Percentiles rank a stretch among this genome's conserved stretches.
These are phyloP conservation scores for Ephialtes manifestator DNA, from an alignment of 2,888 invertebrate genomes.

Conservation along the genomic window DNA sequence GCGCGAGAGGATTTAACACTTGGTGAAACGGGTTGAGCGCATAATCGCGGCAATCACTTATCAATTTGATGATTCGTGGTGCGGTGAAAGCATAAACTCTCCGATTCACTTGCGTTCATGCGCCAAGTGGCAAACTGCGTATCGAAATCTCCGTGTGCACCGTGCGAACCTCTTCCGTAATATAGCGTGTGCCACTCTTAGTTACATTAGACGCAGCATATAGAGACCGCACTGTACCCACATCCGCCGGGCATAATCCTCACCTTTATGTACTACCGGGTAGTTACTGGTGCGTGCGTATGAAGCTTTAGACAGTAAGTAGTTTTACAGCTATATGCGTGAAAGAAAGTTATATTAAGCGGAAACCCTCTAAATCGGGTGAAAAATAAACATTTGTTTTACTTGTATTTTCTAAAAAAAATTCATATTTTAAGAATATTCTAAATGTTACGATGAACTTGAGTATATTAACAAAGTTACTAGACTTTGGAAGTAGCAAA, in stretches of 20 bases:
- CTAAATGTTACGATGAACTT: too few species aligned
- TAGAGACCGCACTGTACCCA: constrained; percentile 37
- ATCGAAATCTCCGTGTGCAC: constrained; percentile 24
- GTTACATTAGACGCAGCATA: constrained; percentile 38
- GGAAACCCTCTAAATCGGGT: too few species aligned
- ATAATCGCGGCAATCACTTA: constrained; percentile 77
- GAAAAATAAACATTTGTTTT: neutral
- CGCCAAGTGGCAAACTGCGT: constrained; percentile 48
- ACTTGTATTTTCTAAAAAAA: too few species aligned
- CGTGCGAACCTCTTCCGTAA: constrained; percentile 73
- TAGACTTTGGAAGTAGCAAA: too few species aligned
- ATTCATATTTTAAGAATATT: too few species aligned
- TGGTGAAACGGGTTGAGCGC: constrained; percentile 54
- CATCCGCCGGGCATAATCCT: constrained; percentile 65
- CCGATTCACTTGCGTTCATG: constrained; percentile 65
- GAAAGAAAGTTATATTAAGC: constrained; percentile 32
- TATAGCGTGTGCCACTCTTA: constrained; percentile 54
- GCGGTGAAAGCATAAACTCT: constrained; percentile 76
- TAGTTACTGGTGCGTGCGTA: constrained; percentile 50
- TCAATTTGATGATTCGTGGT: constrained; percentile 78
- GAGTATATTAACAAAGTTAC: too few species aligned
- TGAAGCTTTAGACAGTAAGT: neutral
- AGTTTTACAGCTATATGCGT: neutral
- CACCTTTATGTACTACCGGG: constrained; percentile 68
- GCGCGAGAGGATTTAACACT: constrained; percentile 51